Conservation (phyloP, 2,797 vertebrate genomes). For the Coregonus ussuriensis region DNA sequence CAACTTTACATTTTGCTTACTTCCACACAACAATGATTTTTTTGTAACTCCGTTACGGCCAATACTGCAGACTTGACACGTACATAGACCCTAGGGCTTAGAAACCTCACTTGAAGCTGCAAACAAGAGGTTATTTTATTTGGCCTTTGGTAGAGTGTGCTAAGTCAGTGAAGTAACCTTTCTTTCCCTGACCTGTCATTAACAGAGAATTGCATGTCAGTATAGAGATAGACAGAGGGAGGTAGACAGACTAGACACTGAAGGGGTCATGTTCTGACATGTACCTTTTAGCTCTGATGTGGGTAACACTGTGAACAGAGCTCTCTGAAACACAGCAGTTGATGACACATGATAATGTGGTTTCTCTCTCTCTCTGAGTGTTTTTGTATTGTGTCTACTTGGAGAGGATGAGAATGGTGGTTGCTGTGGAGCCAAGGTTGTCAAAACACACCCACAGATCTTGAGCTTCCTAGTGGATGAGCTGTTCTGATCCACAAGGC, state of each 20-base stretch:
- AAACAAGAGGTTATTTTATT: neutral
- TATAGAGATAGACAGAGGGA: neutral
- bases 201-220: neutral
- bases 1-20: too few species aligned
- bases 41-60: too few species aligned
- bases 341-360: conserved; percentile 36
- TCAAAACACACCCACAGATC: conserved; percentile 56
- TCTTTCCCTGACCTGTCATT: neutral
- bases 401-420: conserved; percentile 40
- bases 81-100: too few species aligned
- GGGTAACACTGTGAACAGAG: conserved; percentile 14
- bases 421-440: conserved; percentile 48
- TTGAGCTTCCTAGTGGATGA: conserved; percentile 36
- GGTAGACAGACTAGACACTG: conserved; percentile 1
- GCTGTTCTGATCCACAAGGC: conserved; percentile 49
- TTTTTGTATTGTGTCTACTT: conserved; percentile 64
- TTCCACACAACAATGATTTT: too few species aligned
- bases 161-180: neutral
- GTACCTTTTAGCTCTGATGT: neutral
- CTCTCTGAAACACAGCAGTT: neutral
- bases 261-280: neutral
- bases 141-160: neutral
- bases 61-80: too few species aligned
- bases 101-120: too few species aligned
- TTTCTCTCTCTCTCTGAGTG: conserved; percentile 11